Evolutionary conservation across 2,113 vertebrate species (phyloP), one percentile per base, ranked within the genome.

Genomic region (Lasiurus cinereus): DNA sequence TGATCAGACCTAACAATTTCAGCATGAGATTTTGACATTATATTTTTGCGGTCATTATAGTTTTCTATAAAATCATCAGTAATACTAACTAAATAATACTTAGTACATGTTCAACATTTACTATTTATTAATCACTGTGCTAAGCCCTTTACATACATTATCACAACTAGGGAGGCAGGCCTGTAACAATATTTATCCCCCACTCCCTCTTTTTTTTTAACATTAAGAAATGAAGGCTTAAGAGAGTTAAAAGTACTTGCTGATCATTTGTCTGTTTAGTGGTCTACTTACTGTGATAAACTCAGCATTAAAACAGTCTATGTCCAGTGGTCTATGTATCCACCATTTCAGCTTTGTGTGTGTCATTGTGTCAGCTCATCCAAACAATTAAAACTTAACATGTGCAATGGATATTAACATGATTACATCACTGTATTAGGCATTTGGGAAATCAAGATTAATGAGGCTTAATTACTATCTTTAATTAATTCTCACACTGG

Each of bases 391-490:
- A 93, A 67, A 56, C 64, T 33, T 69, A 90, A 77, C 15, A 6
- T 18, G 31, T 66, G 1, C 6, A 54, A 56, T 52, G 8, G 13
- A 43, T 83, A 92, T 80, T 33, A 92, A 33, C 2, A 69, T 36
- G 5, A 50, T 83, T 74, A 12, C 9, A 76, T 93, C 29, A 66
- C 33, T 79, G 13, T 50, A 39, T 46, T 83, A 9, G 22, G 18
- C 24, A 31, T 9, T 43, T 24, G 78, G 46, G n/a, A 95, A 92
- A 79, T 76, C 76, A 79, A 62, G 12, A 88, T 93, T 93, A 90
- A 79, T 83, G 8, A 80, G 29, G 66, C 29, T 89, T 74, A 77
- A 87, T 90, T 88, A 52, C 31, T 88, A 66, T 33, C 22, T 31
- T 52, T 39, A 87, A 66, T 64, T 80, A 93, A 78, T 43, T 66